These are phyloP conservation scores for Hypolimnas misippus DNA, from an alignment of 2,888 invertebrate genomes.

Conservation along the genomic window DNA sequence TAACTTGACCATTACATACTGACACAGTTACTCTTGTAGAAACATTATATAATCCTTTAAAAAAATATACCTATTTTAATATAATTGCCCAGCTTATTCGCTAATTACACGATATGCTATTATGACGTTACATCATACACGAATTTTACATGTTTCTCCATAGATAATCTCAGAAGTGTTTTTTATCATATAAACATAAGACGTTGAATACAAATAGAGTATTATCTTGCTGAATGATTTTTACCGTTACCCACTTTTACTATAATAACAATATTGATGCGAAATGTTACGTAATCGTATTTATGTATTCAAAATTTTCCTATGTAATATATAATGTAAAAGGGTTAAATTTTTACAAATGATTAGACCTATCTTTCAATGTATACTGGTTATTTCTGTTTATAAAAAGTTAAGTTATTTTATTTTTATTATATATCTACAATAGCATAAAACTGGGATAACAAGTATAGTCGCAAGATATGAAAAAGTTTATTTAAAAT, in stretches of 20 bases:
- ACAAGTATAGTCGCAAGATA: too few species aligned
- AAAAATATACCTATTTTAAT: constrained; percentile 26
- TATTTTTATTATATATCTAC: too few species aligned
- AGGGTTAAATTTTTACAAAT: neutral
- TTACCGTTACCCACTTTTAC: constrained; percentile 25
- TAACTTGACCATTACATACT: constrained; percentile 9
- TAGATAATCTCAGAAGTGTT: constrained; percentile 33
- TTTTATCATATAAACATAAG: constrained; percentile 28
- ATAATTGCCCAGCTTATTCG: constrained; percentile 40
- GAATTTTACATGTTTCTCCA: constrained; percentile 42
- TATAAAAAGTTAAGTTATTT: too few species aligned
- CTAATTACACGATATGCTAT: constrained; percentile 42
- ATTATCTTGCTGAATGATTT: constrained; percentile 26
- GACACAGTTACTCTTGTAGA: constrained; percentile 25
- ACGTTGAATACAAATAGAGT: constrained; percentile 30
- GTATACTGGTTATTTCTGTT: too few species aligned
- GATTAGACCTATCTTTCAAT: too few species aligned
- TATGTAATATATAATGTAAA: neutral
- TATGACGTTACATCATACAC: constrained; percentile 39
- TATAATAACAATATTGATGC: constrained; percentile 11
- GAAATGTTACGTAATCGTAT: constrained; percentile 14
- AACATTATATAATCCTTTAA: constrained; percentile 29
- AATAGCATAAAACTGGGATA: too few species aligned
- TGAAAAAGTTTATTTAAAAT: too few species aligned
- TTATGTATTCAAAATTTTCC: constrained; percentile 8